phyloP scores from a whole-genome alignment of 2,797 vertebrate genomes.

The Novumbra hubbsi region DNA sequence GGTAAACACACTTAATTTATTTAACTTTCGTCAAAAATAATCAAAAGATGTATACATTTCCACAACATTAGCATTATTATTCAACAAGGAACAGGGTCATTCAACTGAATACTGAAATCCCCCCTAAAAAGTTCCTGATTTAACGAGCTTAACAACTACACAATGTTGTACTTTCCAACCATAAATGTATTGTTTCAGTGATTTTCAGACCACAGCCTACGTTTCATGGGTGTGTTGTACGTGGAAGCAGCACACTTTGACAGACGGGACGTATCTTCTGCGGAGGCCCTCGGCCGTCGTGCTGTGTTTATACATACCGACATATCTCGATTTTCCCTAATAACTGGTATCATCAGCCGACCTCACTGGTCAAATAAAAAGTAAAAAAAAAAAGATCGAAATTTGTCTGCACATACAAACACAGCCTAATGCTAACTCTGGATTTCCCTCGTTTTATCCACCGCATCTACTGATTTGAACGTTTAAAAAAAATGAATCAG shows the following conservation, averaged over 20 bases:
- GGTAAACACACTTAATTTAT: slow-evolving; percentile 10
- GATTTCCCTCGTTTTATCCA: too few relatives aligned
- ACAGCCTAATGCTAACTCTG: too few relatives aligned
- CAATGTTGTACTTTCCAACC: not conserved
- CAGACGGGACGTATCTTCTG: not conserved
- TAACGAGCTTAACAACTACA: not conserved
- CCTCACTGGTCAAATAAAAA: too few relatives aligned
- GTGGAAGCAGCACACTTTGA: not conserved
- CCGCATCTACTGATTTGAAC: too few relatives aligned
- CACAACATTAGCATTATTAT: slow-evolving; percentile 15
- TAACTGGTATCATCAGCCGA: too few relatives aligned
- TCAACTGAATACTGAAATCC: not conserved
- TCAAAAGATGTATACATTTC: slow-evolving; percentile 10
- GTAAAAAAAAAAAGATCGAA: too few relatives aligned
- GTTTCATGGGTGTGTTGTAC: not conserved
- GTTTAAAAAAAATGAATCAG: too few relatives aligned
- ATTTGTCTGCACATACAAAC: too few relatives aligned
- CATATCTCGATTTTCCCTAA: too few relatives aligned
- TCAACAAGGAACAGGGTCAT: not conserved
- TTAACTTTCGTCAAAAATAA: slow-evolving; percentile 13
- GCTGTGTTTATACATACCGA: too few relatives aligned
- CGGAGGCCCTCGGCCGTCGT: not conserved
- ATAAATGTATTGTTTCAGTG: not conserved
- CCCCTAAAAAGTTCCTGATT: not conserved
- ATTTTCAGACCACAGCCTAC: not conserved